Evolutionary conservation across 2,113 vertebrate species (phyloP), one percentile per base, ranked within the genome.

Genomic region (Xiphias gladius): DNA sequence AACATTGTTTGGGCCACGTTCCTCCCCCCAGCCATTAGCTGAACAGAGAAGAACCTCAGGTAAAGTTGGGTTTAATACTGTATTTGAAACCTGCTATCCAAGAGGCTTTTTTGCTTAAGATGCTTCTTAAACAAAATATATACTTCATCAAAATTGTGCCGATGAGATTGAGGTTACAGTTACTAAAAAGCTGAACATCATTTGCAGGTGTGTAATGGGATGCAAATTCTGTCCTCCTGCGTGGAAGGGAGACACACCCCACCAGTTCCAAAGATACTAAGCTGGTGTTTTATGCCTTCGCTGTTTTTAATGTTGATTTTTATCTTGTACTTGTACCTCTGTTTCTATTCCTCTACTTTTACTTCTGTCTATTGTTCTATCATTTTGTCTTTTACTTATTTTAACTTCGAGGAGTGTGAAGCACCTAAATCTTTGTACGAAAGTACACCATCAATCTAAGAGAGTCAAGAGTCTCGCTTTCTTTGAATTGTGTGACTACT

Each of bases 21-120:
- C 8, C 7, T 7, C 54, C 35, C 19, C 11, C 7, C 32, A 63
- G 24, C 28, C 30, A 64, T 52, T 19, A 13, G 17, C 16, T 63
- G 71, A 63, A 26, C 32, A 28, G 73, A 76, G 73, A 48, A 55
- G 32, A 65, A 76, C 73, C 61, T 55, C 59, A 82, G 50, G 52
- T 63, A 75, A 30, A 63, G 43, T 9, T 37, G 41, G 43, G 28
- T 26, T 20, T 26, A 75, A 48, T 11, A 46, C 37, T 26, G 20
- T 20, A 28, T 13, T 9, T 66, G 14, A 43, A 43, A 46, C 24
- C 12, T 12, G 39, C 46, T 12, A 30, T 48, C 64, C 13, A 6
- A 43, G 46, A 46, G 37, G 7, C 7, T 66, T 66, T 28, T 66
- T 43, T 46, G 24, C 9, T 46, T 5, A 57, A 57, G 4, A 57